phyloP scores from a whole-genome alignment of 2,797 vertebrate genomes.

The Gymnocypris eckloni region DNA sequence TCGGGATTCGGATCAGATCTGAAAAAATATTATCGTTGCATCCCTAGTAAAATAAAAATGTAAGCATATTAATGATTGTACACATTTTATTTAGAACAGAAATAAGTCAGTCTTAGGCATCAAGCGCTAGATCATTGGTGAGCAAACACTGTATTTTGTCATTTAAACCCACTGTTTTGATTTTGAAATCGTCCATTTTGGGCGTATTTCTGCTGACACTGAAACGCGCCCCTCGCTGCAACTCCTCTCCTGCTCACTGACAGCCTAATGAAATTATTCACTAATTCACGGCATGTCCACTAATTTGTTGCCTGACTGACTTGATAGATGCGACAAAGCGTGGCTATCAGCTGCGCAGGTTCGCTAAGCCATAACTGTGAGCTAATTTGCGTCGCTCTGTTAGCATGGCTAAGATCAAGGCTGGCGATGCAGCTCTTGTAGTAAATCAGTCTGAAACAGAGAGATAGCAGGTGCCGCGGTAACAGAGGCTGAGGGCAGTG shows the following conservation, averaged over 20 bases:
- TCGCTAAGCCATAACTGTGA: conserved; percentile 59
- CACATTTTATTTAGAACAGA: background rate
- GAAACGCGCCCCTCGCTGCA: background rate
- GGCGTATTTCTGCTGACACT: background rate
- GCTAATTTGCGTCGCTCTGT: conserved; percentile 60
- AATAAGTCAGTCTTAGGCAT: background rate
- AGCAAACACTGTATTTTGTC: background rate
- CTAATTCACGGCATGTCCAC: conserved; percentile 52
- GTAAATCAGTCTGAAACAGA: conserved; percentile 57
- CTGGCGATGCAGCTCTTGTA: conserved; percentile 53
- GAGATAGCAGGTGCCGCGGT: conserved; percentile 50
- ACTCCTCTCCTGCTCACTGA: conserved; percentile 22
- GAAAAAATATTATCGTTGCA: too few relatives aligned
- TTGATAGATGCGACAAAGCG: conserved; percentile 57
- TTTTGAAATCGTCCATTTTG: conserved; percentile 4
- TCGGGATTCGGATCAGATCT: too few relatives aligned
- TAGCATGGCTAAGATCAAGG: conserved; percentile 52
- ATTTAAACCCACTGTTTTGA: conserved; percentile 7
- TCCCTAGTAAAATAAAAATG: background rate
- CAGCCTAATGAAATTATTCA: conserved; percentile 56
- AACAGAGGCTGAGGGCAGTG: conserved; percentile 45
- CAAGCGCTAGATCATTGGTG: background rate
- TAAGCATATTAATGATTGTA: background rate
- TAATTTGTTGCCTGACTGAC: conserved; percentile 59
- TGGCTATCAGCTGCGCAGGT: conserved; percentile 58